These are phyloP conservation scores for Drosophila kambysellisi DNA, from an alignment of 2,888 invertebrate species.

Conservation along the genomic window DNA sequence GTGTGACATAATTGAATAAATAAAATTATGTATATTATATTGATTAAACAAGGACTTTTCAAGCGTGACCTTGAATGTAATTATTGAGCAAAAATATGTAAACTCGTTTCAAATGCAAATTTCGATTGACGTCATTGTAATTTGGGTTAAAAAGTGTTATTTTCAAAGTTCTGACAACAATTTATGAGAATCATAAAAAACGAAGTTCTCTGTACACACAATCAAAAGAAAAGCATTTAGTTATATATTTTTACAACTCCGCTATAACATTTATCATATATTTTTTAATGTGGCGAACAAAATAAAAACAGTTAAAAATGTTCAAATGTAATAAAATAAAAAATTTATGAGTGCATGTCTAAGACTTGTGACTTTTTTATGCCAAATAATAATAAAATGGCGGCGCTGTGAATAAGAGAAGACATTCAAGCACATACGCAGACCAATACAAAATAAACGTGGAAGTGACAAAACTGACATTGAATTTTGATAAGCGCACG, in stretches of 20 bases:
- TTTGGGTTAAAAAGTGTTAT: neutral
- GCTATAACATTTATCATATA: slow-evolving; percentile 9
- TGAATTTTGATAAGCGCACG: slow-evolving; percentile 76
- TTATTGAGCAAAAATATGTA: neutral
- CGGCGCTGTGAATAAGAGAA: slow-evolving; percentile 53
- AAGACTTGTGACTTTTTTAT: slow-evolving; percentile 21
- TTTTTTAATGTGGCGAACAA: slow-evolving; percentile 16
- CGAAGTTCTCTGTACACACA: neutral
- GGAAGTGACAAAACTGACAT: slow-evolving; percentile 70
- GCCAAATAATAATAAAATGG: slow-evolving; percentile 62
- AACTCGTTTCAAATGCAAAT: neutral
- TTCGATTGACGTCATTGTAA: neutral
- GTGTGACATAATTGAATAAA: neutral
- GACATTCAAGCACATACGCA: slow-evolving; percentile 24
- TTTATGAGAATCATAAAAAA: neutral
- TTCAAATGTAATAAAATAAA: slow-evolving; percentile 31
- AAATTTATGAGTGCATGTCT: slow-evolving; percentile 48
- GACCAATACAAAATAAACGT: slow-evolving; percentile 27
- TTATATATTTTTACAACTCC: neutral
- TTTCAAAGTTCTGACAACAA: neutral
- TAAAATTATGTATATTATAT: neutral
- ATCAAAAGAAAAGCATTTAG: neutral
- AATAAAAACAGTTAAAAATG: slow-evolving; percentile 31
- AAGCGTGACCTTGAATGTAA: slow-evolving; percentile 3
- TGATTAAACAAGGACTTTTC: neutral